These are phyloP conservation scores for Hemitrygon akajei DNA, from an alignment of 2,797 vertebrate genomes.

Conservation along the genomic window DNA sequence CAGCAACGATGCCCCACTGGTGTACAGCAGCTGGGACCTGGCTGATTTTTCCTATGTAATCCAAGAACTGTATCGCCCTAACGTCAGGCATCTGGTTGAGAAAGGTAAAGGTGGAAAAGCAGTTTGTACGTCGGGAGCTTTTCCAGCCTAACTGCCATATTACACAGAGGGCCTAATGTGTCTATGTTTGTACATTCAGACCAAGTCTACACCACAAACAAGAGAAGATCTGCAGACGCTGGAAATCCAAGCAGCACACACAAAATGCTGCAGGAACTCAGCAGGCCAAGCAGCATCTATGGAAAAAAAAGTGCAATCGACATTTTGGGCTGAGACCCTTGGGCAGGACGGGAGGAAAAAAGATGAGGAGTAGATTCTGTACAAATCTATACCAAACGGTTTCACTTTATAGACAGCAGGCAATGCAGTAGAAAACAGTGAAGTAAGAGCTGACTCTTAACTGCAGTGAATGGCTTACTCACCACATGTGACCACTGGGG, in stretches of 20 bases:
- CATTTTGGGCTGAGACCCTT: too few species aligned
- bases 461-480: slow-evolving; percentile 45
- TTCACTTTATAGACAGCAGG: background rate
- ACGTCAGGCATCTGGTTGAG: background rate
- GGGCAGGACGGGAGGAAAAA: too few species aligned
- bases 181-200: background rate
- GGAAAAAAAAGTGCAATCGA: too few species aligned
- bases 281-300: too few species aligned
- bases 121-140: background rate
- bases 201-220: too few species aligned
- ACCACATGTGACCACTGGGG: slow-evolving; percentile 98
- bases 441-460: background rate
- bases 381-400: background rate
- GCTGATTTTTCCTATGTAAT: background rate
- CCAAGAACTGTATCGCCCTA: background rate
- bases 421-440: background rate
- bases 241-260: too few species aligned
- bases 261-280: too few species aligned
- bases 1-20: background rate
- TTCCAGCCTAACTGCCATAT: too few species aligned
- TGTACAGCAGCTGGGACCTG: background rate
- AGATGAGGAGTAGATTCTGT: too few species aligned
- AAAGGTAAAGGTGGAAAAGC: background rate
- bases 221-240: too few species aligned
- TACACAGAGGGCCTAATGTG: too few species aligned